Conservation (phyloP, 2,888 invertebrate species). For the Drosophila multiciliata region DNA sequence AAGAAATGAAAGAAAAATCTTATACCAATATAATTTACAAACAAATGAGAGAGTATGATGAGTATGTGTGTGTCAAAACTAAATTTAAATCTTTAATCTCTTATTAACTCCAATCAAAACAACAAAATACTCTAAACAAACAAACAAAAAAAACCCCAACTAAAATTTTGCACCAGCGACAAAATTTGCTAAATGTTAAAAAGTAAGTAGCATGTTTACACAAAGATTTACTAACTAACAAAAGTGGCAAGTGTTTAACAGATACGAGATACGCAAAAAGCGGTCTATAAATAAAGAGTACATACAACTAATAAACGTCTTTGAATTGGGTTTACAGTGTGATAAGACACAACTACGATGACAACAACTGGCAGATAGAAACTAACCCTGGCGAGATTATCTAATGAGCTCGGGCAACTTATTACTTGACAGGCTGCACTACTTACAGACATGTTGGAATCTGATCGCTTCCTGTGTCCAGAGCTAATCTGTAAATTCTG, state of each 20-base stretch:
- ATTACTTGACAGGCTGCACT: background rate
- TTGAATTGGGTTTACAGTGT: constrained; percentile 22
- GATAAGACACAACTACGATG: background rate
- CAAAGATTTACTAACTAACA: constrained; percentile 39
- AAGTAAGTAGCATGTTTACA: constrained; percentile 71
- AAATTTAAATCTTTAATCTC: constrained; percentile 48
- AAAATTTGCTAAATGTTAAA: constrained; percentile 38
- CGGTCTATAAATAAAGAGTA: constrained; percentile 61
- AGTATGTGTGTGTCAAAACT: constrained; percentile 57
- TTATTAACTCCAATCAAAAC: constrained; percentile 48
- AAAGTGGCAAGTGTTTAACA: constrained; percentile 27
- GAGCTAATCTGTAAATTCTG: background rate
- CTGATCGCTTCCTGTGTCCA: constrained; percentile 1
- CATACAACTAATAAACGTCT: constrained; percentile 47
- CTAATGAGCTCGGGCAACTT: background rate
- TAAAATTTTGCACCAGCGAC: constrained; percentile 55
- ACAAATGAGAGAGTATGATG: constrained; percentile 46
- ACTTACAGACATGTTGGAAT: background rate
- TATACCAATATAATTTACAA: constrained; percentile 1
- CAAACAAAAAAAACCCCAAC: constrained; percentile 13
- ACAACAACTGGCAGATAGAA: constrained; percentile 5
- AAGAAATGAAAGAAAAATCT: constrained; percentile 3
- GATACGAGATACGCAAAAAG: constrained; percentile 37
- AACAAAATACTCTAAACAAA: constrained; percentile 9
- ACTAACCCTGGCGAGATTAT: constrained; percentile 10